Conservation (phyloP, 1,140 invertebrate genomes). For the Acromyrmex heyeri region DNA sequence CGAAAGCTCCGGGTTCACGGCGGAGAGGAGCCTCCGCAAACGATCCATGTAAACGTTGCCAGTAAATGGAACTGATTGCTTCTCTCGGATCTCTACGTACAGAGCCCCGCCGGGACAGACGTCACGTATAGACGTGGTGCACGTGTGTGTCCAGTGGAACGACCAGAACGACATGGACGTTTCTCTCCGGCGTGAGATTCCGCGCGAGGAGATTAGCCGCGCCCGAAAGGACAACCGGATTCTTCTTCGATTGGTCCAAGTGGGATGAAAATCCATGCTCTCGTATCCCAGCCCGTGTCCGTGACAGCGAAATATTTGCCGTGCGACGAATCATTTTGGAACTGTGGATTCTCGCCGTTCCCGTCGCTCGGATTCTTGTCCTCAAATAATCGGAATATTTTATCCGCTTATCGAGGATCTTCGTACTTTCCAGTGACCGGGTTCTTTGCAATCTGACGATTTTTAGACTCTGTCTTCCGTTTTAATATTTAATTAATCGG, state of each 20-base stretch:
- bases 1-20: conserved; percentile 49
- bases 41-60: conserved; percentile 73
- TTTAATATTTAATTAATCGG: neutral
- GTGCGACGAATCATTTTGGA: conserved; percentile 15
- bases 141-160: no score
- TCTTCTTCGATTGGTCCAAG: conserved; percentile 46
- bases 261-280: conserved; percentile 16
- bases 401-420: neutral
- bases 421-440: neutral
- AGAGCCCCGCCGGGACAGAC: neutral
- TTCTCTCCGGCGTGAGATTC: conserved; percentile 3
- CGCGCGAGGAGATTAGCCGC: conserved; percentile 30
- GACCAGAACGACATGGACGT: neutral
- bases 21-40: conserved; percentile 62
- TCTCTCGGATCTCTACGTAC: conserved; percentile 48
- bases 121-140: conserved; percentile 32
- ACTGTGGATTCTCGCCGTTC: neutral
- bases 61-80: conserved; percentile 75
- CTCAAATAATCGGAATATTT: conserved; percentile 23
- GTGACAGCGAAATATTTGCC: conserved; percentile 38
- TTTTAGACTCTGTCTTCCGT: neutral
- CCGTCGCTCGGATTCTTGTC: conserved; percentile 7
- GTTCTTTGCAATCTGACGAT: neutral
- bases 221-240: conserved; percentile 7
- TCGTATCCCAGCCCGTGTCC: neutral